Evolutionary conservation across 2,888 invertebrate genomes (phyloP).

Genomic region (Pilophorus perplexus): DNA sequence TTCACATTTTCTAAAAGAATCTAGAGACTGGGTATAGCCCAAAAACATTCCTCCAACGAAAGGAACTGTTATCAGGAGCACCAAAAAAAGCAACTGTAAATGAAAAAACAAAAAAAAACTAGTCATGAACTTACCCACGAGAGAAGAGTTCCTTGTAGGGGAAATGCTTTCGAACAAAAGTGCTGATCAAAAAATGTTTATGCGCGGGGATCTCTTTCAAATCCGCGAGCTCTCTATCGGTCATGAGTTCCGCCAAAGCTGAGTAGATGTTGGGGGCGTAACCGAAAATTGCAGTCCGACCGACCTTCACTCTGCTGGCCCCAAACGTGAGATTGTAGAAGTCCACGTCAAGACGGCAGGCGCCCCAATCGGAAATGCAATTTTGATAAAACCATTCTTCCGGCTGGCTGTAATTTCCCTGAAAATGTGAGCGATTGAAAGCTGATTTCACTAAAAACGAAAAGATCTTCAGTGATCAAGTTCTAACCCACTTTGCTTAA

Average conservation of each 20-base stretch:
- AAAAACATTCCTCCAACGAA: too few species aligned
- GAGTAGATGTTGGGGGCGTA: slow-evolving; percentile 21
- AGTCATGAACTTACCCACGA: slow-evolving; percentile 20
- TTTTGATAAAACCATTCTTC: slow-evolving; percentile 20
- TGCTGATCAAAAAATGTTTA: neutral
- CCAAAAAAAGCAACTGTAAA: too few species aligned
- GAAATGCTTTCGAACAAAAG: slow-evolving; percentile 29
- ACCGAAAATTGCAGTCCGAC: neutral
- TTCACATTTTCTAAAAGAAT: too few species aligned
- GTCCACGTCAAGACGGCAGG: neutral
- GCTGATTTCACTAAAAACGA: too few species aligned
- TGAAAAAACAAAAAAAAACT: too few species aligned
- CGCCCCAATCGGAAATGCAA: neutral
- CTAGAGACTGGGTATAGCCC: too few species aligned
- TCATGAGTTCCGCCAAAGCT: neutral
- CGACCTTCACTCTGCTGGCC: neutral
- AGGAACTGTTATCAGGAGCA: too few species aligned
- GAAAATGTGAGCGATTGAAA: neutral
- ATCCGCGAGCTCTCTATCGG: slow-evolving; percentile 7
- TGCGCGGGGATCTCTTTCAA: slow-evolving; percentile 10
- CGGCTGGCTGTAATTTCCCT: slow-evolving; percentile 25
- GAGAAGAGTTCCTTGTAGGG: slow-evolving; percentile 25
- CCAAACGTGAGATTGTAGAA: slow-evolving; percentile 1
- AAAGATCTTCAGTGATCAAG: too few species aligned
- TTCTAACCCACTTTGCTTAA: too few species aligned